Conservation (phyloP, 2,888 invertebrate genomes). For the Caradrina clavipalpis region DNA sequence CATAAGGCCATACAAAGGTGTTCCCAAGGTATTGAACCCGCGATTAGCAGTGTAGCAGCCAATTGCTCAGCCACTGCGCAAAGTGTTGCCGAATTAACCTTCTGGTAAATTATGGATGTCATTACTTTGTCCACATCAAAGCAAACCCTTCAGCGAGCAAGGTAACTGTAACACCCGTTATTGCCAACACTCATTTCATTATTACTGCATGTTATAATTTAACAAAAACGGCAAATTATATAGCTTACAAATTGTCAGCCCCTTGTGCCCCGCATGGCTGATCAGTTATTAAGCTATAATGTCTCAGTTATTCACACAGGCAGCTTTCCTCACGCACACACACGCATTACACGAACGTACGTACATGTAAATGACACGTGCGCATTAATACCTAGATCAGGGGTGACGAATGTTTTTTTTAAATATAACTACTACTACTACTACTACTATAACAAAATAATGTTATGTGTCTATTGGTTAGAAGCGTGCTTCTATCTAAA, state of each 20-base stretch:
- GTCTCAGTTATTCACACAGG: slow-evolving; percentile 34
- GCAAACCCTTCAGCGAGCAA: background rate
- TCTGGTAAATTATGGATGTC: background rate
- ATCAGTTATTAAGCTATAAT: slow-evolving; percentile 52
- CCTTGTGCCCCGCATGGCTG: slow-evolving; percentile 34
- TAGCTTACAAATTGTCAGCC: slow-evolving; percentile 45
- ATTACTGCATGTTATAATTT: slow-evolving; percentile 38
- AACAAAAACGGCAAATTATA: slow-evolving; percentile 58
- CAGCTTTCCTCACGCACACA: slow-evolving; percentile 37
- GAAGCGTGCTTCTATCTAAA: no score
- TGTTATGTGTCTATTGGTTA: no score
- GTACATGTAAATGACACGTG: slow-evolving; percentile 53
- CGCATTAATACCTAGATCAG: slow-evolving; percentile 62
- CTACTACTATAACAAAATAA: no score
- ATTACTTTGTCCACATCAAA: background rate
- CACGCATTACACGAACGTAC: slow-evolving; percentile 5
- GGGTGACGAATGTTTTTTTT: slow-evolving; percentile 10
- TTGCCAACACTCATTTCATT: slow-evolving; percentile 8
- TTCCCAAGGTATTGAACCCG: no score
- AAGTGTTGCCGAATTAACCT: no score
- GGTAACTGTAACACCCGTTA: slow-evolving; percentile 42
- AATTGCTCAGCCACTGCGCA: no score
- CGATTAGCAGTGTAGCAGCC: no score
- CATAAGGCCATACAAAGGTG: no score
- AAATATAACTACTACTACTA: no score